Percentiles rank a stretch among this genome's conserved stretches.
Evolutionary conservation across 2,113 vertebrate species (phyloP).

Genomic region (Hymenochirus boettgeri): DNA sequence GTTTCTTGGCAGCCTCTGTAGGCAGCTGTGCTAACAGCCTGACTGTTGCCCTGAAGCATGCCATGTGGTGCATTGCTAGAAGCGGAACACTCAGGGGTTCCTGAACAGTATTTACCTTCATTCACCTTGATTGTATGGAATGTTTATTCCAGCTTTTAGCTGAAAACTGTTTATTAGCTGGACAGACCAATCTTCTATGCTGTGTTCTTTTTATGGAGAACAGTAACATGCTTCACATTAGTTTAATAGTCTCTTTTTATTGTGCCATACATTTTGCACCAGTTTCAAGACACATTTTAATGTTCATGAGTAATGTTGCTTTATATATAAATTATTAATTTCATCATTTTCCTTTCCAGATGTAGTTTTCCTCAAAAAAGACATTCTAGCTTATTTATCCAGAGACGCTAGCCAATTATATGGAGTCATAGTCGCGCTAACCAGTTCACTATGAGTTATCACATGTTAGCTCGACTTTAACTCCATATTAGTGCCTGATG

Average conservation of each 20-base stretch:
- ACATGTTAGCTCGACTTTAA: no score
- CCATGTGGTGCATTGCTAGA: constrained; percentile 36
- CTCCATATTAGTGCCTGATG: no score
- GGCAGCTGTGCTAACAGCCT: constrained; percentile 49
- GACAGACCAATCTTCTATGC: constrained; percentile 20
- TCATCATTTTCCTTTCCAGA: constrained; percentile 31
- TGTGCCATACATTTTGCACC: constrained; percentile 15
- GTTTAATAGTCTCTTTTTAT: constrained; percentile 26
- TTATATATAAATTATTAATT: constrained; percentile 40
- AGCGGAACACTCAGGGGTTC: constrained; percentile 47
- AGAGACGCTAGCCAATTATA: no score
- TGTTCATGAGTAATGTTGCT: constrained; percentile 34
- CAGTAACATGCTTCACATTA: constrained; percentile 17
- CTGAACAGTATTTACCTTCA: constrained; percentile 54
- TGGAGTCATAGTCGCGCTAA: no score
- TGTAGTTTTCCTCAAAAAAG: constrained; percentile 43
- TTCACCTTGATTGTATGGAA: constrained; percentile 55
- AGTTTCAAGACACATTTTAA: constrained; percentile 28
- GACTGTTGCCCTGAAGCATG: constrained; percentile 43
- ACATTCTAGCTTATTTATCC: no score
- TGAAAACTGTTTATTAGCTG: constrained; percentile 37
- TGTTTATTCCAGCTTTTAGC: constrained; percentile 2
- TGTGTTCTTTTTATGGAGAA: constrained; percentile 21
- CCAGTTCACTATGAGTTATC: no score
- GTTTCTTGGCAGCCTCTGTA: constrained; percentile 45